Percentiles rank a stretch among this genome's conserved stretches.
Evolutionary conservation across 2,888 invertebrate genomes (phyloP).

Genomic region (Xanthia togata): DNA sequence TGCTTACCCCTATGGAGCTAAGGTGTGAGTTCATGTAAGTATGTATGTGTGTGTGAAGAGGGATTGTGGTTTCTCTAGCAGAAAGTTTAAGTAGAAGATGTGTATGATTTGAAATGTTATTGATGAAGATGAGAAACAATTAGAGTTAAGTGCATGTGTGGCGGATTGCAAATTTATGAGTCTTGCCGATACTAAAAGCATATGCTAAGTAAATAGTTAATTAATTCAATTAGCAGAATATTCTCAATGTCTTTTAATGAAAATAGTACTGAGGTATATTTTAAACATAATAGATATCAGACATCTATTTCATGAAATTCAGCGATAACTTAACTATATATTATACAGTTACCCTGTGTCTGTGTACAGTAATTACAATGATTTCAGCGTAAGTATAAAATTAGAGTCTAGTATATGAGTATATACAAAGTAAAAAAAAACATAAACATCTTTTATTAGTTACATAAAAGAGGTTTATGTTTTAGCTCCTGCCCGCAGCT

Average conservation of each 20-base stretch:
- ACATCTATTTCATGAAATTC: not conserved
- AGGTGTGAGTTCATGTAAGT: no score
- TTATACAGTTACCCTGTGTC: not conserved
- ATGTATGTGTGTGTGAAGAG: not conserved
- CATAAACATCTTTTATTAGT: not conserved
- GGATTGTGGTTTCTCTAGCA: not conserved
- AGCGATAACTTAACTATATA: not conserved
- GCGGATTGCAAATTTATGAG: not conserved
- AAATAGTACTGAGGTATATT: not conserved
- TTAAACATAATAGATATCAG: not conserved
- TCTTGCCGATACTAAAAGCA: not conserved
- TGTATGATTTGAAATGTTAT: not conserved
- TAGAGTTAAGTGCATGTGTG: not conserved
- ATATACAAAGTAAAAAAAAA: not conserved
- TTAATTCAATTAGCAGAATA: not conserved
- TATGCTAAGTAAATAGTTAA: not conserved
- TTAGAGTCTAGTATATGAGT: not conserved
- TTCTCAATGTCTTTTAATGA: not conserved
- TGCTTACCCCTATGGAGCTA: no score
- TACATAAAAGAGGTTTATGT: no score
- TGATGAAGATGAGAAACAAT: not conserved
- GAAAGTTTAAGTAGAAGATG: not conserved
- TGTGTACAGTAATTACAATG: not conserved
- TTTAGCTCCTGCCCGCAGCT: no score
- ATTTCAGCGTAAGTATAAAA: not conserved